Evolutionary conservation across 2,888 invertebrate species (phyloP).

Genomic region (Athetis lepigone): DNA sequence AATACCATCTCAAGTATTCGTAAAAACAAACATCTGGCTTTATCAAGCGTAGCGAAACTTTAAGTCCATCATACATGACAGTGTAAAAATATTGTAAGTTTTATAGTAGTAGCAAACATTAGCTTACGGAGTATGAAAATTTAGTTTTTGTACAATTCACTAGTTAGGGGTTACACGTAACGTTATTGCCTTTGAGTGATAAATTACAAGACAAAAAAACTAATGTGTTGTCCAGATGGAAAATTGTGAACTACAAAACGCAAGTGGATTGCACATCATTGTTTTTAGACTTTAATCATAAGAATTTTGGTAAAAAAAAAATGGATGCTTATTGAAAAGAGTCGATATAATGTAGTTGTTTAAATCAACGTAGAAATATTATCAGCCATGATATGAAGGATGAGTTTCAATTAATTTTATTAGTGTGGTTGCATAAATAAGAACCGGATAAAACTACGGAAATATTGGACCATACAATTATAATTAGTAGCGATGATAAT

Average conservation of each 20-base stretch:
- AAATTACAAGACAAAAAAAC: constrained; percentile 60
- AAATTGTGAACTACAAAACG: constrained; percentile 63
- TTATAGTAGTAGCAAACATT: constrained; percentile 79
- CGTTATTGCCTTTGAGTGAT: constrained; percentile 70
- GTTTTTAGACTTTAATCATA: constrained; percentile 63
- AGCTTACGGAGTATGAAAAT: constrained; percentile 82
- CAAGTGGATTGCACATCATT: constrained; percentile 65
- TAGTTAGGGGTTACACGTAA: constrained; percentile 81
- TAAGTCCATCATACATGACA: constrained; percentile 64
- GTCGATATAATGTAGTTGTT: constrained; percentile 72
- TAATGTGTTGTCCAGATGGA: constrained; percentile 57
- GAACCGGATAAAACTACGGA: constrained; percentile 57
- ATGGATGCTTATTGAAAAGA: constrained; percentile 73
- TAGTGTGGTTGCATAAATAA: constrained; percentile 61
- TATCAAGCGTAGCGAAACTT: constrained; percentile 37
- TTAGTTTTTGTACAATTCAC: constrained; percentile 89
- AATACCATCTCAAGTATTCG: constrained; percentile 38
- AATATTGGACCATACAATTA: constrained; percentile 62
- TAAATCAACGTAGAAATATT: constrained; percentile 71
- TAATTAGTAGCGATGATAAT: constrained; percentile 54
- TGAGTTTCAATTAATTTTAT: constrained; percentile 55
- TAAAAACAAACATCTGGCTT: constrained; percentile 29
- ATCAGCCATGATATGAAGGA: constrained; percentile 56
- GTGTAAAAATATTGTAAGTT: constrained; percentile 86
- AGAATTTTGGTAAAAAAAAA: constrained; percentile 69